Base-by-base conservation (phyloP, 2,888 invertebrate species). In the Hemithea aestivaria region DNA sequence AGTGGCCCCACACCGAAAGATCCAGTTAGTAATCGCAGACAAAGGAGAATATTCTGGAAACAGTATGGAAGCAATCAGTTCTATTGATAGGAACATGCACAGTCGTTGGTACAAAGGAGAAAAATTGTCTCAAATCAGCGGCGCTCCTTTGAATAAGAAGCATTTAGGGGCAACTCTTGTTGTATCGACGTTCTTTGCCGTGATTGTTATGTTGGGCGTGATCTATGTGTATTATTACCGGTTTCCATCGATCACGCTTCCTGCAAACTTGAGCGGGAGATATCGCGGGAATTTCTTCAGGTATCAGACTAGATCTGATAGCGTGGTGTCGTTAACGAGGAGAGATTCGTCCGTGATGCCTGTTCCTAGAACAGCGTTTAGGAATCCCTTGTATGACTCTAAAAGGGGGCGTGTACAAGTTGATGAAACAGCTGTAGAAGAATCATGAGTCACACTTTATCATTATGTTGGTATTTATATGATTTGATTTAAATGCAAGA, bases 341-440 rank as follows among this genome's bases (percentile, higher is more conserved):
- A 66, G 81, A 33, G 82, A 81, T 45, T 85, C 85, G 2, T 56
- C 57, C 0, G 56, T 62, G 0, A 67, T 66, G 23, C 53, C 59
- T 4, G 49, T 61, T 3, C 53, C 51, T 2, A 59, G 66, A 20
- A 71, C 76, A 0, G 76, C 80, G 0, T 85, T 85, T 40, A 77
- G 80, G 11, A 85, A 85, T 56, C 85, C 85, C 0, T 44, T 85
- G 50, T 85, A 84, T 49, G 69, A 79, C 39, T 84, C 84, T 0
- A 79, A 65, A 59, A 74, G 81, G 54, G 76, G 72, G 43, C 68
- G 78, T 45, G 78, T 76, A 7, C 52, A 64, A 10, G 71, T 79
- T 0, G 58, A 63, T 1, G 76, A 79, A 30, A 54, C 71, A 10
- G 56, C 57, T 4, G 51, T 48, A 7, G 77, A 77, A 45, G 71